Base-by-base conservation (phyloP, 2,888 invertebrate genomes). In the Dicyrtoma fusca region DNA sequence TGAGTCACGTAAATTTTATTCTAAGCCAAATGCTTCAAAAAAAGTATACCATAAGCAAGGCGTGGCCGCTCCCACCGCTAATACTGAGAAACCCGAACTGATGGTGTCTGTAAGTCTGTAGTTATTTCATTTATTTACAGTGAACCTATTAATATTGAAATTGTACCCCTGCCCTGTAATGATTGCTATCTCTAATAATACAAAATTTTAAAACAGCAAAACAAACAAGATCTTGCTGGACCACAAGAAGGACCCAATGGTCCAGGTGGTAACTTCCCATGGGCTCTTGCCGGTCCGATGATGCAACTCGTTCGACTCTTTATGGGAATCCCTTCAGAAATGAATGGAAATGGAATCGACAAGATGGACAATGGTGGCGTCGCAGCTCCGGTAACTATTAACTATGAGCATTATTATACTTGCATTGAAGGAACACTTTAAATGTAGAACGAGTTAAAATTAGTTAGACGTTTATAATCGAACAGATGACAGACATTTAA, bases 1-100 rank as follows among this genome's bases (percentile, higher is more conserved):
- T 45, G 89, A 86, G 80, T 89, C 89, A 74, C 87, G 94, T 76
- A 95, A 94, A 86, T 94, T 91, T 83, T 92, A 92, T 0, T 93
- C 92, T 82, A 95, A 95, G 83, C 91, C 94, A 14, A 95, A 94
- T 82, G 90, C 92, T 17, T 88, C 92, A 82, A 95, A 95, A 85
- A 95, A 95, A 85, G 93, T 93, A 21, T 77, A 80, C 71, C 77
- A 80, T 71, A 78, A 75, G 66, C 76, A 77, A 74, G 17, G 17
- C 8, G 34, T 34, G 3, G 4, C 61, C 14, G 19, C 26, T 63
- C 59, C 65, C 17, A 47, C 71, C 49, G 19, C 17, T n/a, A 59
- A 68, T 10, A 68, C 72, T 26, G 75, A 75, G 53, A 69, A 75
- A 53, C 65, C 75, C 8, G 72, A 70, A 44, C 34, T 34, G 4